Percentiles rank a stretch among this genome's conserved stretches.
Evolutionary conservation across 2,113 vertebrate species (phyloP).

Genomic region (Cervus canadensis): DNA sequence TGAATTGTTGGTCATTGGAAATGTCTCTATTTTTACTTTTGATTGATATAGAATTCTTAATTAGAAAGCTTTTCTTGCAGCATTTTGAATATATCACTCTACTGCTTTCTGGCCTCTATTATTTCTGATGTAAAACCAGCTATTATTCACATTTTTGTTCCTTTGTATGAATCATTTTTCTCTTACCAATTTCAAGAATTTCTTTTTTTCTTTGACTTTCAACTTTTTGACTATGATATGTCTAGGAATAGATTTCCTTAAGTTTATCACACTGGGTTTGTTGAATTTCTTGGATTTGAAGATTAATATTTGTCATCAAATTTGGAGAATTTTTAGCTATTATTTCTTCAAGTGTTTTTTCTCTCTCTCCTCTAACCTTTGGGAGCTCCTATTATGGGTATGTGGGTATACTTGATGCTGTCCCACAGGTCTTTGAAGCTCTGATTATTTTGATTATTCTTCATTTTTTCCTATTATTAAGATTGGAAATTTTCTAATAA

Average conservation of each 20-base stretch:
- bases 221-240: neutral
- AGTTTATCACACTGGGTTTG: neutral
- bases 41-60: conserved; percentile 1
- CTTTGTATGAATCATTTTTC: neutral
- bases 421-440: neutral
- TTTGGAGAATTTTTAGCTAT: neutral
- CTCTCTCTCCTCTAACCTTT: neutral
- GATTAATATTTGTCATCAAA: neutral
- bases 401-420: neutral
- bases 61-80: neutral
- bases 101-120: neutral
- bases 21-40: conserved; percentile 27
- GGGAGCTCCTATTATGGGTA: neutral
- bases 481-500: neutral
- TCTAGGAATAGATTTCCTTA: neutral
- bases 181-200: neutral
- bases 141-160: conserved; percentile 4
- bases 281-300: conserved; percentile 8
- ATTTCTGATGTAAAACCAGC: neutral
- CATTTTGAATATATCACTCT: neutral
- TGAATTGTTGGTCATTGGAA: conserved; percentile 12
- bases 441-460: neutral
- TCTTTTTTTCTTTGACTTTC: neutral
- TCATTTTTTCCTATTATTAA: neutral
- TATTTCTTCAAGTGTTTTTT: neutral